phyloP scores from a whole-genome alignment of 2,888 invertebrate species.

The Bellardia pandia region DNA sequence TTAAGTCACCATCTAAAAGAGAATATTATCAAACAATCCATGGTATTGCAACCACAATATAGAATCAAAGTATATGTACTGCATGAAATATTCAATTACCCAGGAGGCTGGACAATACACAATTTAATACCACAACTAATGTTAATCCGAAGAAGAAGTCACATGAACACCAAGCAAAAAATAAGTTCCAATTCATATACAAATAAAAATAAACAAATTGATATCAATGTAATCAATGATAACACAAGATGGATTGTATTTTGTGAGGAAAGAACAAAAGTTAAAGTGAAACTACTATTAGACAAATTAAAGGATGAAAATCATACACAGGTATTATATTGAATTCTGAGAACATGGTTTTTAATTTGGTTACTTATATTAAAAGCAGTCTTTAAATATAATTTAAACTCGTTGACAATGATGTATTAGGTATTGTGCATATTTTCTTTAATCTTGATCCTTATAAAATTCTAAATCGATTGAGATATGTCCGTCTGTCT shows the following conservation, averaged over 20 bases:
- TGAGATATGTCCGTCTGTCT: too few relatives aligned
- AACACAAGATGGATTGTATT: constrained; percentile 83
- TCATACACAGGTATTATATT: constrained; percentile 77
- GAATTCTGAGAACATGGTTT: too few relatives aligned
- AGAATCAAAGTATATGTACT: constrained; percentile 84
- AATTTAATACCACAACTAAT: constrained; percentile 85
- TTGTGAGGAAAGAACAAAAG: constrained; percentile 82
- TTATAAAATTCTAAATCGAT: too few relatives aligned
- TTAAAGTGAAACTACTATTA: constrained; percentile 80
- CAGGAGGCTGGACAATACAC: constrained; percentile 84
- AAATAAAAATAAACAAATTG: too few relatives aligned
- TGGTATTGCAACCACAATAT: constrained; percentile 74
- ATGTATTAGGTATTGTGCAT: too few relatives aligned
- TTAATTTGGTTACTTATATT: too few relatives aligned
- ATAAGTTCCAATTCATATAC: background rate
- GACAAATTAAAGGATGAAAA: constrained; percentile 78
- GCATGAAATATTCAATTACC: constrained; percentile 86
- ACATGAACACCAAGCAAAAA: background rate
- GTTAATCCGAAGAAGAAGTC: constrained; percentile 22
- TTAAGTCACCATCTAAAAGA: constrained; percentile 70
- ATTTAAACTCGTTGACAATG: too few relatives aligned
- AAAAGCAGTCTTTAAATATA: too few relatives aligned
- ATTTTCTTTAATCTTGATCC: too few relatives aligned
- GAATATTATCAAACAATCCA: constrained; percentile 70
- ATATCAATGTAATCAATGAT: constrained; percentile 71